Base-by-base conservation (phyloP, 2,888 invertebrate species). In the Nomada lathburiana region DNA sequence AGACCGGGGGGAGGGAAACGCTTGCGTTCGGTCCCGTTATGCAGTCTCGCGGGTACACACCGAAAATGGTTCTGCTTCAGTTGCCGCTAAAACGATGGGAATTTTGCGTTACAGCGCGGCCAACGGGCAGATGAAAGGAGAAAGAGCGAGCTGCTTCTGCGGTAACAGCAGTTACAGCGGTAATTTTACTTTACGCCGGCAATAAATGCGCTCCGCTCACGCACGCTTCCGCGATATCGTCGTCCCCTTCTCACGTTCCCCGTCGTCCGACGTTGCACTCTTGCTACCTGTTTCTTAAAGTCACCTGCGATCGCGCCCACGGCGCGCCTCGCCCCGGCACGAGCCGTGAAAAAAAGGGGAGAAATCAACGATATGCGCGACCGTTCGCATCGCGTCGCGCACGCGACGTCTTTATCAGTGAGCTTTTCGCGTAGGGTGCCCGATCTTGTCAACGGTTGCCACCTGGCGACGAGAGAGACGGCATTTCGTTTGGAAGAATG, bases 101-200 rank as follows among this genome's bases (percentile, higher is more conserved):
- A 92, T 90, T 92, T 90, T 78, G 86, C 88, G 85, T 80, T 86
- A 81, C 81, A 1, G 77, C 67, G 82, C 85, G 83, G 82, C 68
- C 84, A 75, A 62, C 69, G 71, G 80, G 36, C 57, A 82, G 87
- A 73, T 69, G 76, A 76, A 82, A 75, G 77, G 75, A 81, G 83
- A 72, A 59, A 71, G 67, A 65, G 73, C 62, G 73, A 68, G 72
- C 72, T 82, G 88, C 84, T 80, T 79, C 86, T 85, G 87, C 84
- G 79, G 88, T 88, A 88, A 88, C 88, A 84, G 82, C 89, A 87
- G 88, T 90, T 87, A 88, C 91, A 89, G 87, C 89, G 89, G 91
- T 92, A 92, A 93, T 92, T 93, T 91, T 89, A 89, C 89, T 92
- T 91, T 90, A 91, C 91, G 87, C 87, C 89, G 81, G 92, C 89